These are phyloP conservation scores for Philopotamus ludificatus DNA, from an alignment of 1,140 invertebrate genomes.

Conservation along the genomic window DNA sequence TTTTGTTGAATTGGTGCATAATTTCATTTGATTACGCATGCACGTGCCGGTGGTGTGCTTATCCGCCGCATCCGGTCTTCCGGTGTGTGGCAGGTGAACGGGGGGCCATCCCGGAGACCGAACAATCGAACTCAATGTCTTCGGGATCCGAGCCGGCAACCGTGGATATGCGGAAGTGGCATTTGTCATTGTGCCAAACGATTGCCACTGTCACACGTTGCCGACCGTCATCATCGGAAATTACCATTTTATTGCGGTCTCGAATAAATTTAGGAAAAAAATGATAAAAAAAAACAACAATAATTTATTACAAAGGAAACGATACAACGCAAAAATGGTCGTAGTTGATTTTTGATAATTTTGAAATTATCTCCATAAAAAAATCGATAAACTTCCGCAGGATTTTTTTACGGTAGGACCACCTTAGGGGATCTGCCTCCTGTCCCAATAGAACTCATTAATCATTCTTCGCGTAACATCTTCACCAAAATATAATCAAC, in stretches of 20 bases:
- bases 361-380: neutral
- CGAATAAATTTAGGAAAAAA: too few relatives aligned
- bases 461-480: constrained; percentile 10
- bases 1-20: neutral
- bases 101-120: neutral
- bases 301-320: neutral
- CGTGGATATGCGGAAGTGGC: constrained; percentile 29
- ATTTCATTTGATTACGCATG: constrained; percentile 6
- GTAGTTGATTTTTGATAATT: too few relatives aligned
- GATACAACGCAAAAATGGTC: neutral
- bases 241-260: constrained; percentile 2
- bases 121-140: neutral
- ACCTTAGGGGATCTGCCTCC: constrained; percentile 9
- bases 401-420: constrained; percentile 12
- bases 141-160: constrained; percentile 6
- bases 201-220: neutral
- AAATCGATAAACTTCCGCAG: neutral
- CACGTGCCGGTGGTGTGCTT: constrained; percentile 9
- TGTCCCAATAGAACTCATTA: constrained; percentile 14
- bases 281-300: too few relatives aligned
- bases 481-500: constrained; percentile 10
- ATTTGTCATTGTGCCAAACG: constrained; percentile 35
- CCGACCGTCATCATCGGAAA: neutral
- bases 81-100: constrained; percentile 14
- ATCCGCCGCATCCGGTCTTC: constrained; percentile 21